Base-by-base conservation (phyloP, 1,140 invertebrate genomes). In the Zaprionus inermis region DNA sequence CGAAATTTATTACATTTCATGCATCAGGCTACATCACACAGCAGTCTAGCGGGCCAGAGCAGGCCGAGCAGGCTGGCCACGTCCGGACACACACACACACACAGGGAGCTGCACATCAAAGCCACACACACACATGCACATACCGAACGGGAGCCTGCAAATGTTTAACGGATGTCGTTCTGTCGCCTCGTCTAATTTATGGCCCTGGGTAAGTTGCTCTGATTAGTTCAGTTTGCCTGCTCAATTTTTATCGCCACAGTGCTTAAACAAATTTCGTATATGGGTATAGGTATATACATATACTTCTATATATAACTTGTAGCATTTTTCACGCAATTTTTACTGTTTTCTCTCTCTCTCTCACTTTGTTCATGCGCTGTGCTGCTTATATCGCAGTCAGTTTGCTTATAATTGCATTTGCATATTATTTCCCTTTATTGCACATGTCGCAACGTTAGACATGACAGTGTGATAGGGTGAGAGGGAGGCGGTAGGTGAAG, bases 1-100 rank as follows among this genome's bases (percentile, higher is more conserved):
- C 84, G 75, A 89, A 89, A 89, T 89, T 89, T 89, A 89, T 89
- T 89, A 89, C 84, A 90, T 89, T 89, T 89, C 84, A 89, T 89
- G 84, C 88, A 86, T 88, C 83, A 86, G 83, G 68, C 77, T 65
- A 56, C 51, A 56, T 55, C 54, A 54, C 58, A 49, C 65, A 55
- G 55, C 57, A 54, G 24, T 24, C 54, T 34, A 32, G 55, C 57
- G 41, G 18, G 24, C 54, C 56, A 32, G 30, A 9, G 7, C n/a
- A 34, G 30, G 54, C n/a, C 28, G 16, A 34, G 20, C 61, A 41
- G 51, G 16, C 38, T 46, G 68, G 68, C 80, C 60, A 85, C 55
- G 55, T 85, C 71, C 78, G 81, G 70, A 11, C 70, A 16, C 57
- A 38, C 30, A 61, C 56, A 52, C 73, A 83, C 78, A 79, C 44